Base-by-base conservation (phyloP, 2,888 invertebrate species). In the Orgyia antiqua region DNA sequence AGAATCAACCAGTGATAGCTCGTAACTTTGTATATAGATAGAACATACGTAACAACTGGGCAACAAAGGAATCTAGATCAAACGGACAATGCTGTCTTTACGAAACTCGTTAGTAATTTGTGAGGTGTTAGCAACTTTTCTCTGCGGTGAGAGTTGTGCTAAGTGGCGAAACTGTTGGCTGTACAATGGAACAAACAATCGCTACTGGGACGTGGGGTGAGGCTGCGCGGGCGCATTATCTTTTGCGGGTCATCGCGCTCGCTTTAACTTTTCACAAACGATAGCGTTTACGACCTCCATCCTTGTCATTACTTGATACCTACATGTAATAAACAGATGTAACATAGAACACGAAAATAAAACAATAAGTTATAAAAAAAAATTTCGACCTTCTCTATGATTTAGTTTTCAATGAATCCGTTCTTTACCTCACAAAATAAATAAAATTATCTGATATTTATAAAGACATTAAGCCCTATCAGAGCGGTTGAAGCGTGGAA, bases 11-110 rank as follows among this genome's bases (percentile, higher is more conserved):
- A 36, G 45, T 58, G 66, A 69, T 71, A 68, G 61, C 58, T 54
- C 50, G 29, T 27, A 24, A 23, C 7, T 10, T 10, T 4, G 10
- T 7, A 23, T 10, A 10, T 10, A 10, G 10, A 15, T 15, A 4
- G 6, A 15, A 15, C 15, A 15, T 15, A 23, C 10, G 23, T 9
- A 23, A 30, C 10, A 12, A 24, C 40, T 45, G 47, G 56, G 49
- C 56, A 64, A 68, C 67, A 67, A 69, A 64, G 68, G 61, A 66
- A 80, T 83, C 80, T 80, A 79, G 80, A 82, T 80, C 71, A 69
- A 51, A 60, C 71, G 71, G 70, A 79, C 83, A 82, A 80, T 78
- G 71, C 58, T 53, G 60, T 72, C 58, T 72, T 82, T 77, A 75
- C 74, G 73, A 78, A 78, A 76, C 73, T 66, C 53, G 68, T 67